Evolutionary conservation across 2,113 vertebrate species (phyloP), one percentile per base, ranked within the genome.

Genomic region (Abramis brama): DNA sequence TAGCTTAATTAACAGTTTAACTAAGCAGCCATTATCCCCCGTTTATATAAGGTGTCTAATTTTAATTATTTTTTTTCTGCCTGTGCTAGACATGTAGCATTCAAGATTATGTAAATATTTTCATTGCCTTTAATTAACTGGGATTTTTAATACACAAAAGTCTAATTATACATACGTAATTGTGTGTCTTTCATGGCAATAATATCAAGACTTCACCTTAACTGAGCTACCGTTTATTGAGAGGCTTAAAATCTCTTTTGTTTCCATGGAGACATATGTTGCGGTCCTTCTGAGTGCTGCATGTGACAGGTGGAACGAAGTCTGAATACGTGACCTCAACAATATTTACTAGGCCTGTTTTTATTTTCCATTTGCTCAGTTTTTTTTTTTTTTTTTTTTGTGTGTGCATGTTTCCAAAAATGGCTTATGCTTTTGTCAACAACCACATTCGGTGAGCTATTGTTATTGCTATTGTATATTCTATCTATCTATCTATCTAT

Each of bases 251-350:
- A 70, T 17, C 43, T 12, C 17, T 77, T 47, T 30, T 82, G 79
- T 82, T 70, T 21, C 79, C 62, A 70, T 82, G 62, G 79, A 70
- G 62, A 82, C 60, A 33, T 52, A 68, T 23, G 50, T 45, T 52
- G 62, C 13, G 60, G 8, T 82, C 79, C 25, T 30, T 68, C 43
- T 33, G 39, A 82, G 17, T 52, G 79, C 79, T 52, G 62, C 43
- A 70, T 82, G 25, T 68, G 62, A 52, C 45, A 2, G 39, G 21
- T n/a, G 59, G 59, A 52, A 77, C 47, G n/a, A 50, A 50, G 60
- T 68, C 79, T 52, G 10, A 30, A 68, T 45, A 45, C n/a, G 60
- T 60, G 25, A 57, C 50, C n/a, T 78, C 50, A 77, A 77, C 75
- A 55, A 77, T 77, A 52, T 57, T 77, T 33, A 33, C 50, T 57